Evolutionary conservation across 2,797 vertebrate species (phyloP), one percentile per base, ranked within the genome.

Genomic region (Fratercula arctica): DNA sequence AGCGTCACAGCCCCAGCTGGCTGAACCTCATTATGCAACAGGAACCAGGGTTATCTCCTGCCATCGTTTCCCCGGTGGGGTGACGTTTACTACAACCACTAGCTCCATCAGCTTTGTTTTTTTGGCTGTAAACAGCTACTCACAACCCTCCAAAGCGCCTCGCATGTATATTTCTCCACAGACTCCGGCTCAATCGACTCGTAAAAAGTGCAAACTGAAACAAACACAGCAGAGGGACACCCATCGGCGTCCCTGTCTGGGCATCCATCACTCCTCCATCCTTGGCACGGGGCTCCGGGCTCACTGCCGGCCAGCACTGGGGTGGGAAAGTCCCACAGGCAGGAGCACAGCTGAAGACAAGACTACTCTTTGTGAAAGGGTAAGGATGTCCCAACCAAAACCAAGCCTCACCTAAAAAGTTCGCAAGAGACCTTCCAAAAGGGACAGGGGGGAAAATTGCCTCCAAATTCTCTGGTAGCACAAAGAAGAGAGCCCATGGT

Each of bases 171-270:
- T 76, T 94, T 94, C 92, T 92, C 94, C 95, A 59, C 91, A 82
- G 94, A 94, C 84, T 93, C 85, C 50, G 29, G 75, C 57, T 96
- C 96, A 86, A 97, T 85, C 13, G 5, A 95, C 93, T 97, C 6
- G 1, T 85, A 48, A 25, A 97, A 97, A 98, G 97, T 97, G 97
- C 98, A 97, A 97, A 97, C 94, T 66, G 84, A 83, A 90, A 85
- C 60, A 54, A 93, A 90, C 89, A 97, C 92, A 97, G 97, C 97
- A 96, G 96, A 94, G 17, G 95, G 93, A 97, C 95, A 59, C 77
- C 13, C 18, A 93, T 88, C 35, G 35, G 90, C 56, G 75, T 92
- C 93, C 95, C 93, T 72, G 93, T 41, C 77, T 48, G 78, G 81
- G 91, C 61, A 92, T 81, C 96, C 93, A 93, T 64, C 37, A 33